Evolutionary conservation across 64 coral and sea anemone genomes (phyloP).

Genomic region (Trachythela sp.): DNA sequence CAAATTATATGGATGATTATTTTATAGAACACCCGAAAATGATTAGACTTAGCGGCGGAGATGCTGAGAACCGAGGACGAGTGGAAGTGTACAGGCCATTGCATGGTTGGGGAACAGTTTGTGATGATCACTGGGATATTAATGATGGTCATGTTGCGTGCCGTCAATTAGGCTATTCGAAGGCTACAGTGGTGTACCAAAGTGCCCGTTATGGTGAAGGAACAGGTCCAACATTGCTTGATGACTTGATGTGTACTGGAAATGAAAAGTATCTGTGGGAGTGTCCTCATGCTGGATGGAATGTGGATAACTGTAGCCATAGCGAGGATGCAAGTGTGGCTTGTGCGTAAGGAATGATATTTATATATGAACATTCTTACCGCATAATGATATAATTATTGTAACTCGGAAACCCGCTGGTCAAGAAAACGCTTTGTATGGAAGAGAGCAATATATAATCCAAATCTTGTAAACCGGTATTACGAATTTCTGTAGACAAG

Average conservation of each 20-base stretch:
- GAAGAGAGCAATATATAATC: too few species aligned
- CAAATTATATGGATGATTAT: too few species aligned
- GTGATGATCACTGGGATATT: conserved; percentile 43
- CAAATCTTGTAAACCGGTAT: too few species aligned
- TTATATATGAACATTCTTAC: too few species aligned
- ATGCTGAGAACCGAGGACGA: conserved; percentile 22
- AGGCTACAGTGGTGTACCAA: background rate
- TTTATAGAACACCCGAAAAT: too few species aligned
- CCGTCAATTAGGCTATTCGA: conserved; percentile 32
- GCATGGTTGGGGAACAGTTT: conserved; percentile 40
- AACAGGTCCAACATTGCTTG: conserved; percentile 12
- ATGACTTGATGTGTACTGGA: background rate
- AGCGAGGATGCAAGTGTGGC: background rate
- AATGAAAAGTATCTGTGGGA: conserved; percentile 1
- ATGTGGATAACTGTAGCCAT: background rate
- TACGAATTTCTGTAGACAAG: too few species aligned
- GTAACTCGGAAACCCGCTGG: too few species aligned
- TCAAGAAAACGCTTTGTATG: too few species aligned
- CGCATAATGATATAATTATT: too few species aligned
- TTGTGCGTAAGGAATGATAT: conserved; percentile 14
- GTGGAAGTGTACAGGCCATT: conserved; percentile 34
- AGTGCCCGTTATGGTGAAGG: conserved; percentile 9
- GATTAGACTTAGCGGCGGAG: too few species aligned
- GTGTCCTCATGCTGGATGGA: conserved; percentile 4
- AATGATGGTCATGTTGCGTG: conserved; percentile 43